Percentiles rank a stretch among this genome's conserved stretches.
Conservation (phyloP, 1,140 invertebrate species). For the Aphidius gifuensis region DNA sequence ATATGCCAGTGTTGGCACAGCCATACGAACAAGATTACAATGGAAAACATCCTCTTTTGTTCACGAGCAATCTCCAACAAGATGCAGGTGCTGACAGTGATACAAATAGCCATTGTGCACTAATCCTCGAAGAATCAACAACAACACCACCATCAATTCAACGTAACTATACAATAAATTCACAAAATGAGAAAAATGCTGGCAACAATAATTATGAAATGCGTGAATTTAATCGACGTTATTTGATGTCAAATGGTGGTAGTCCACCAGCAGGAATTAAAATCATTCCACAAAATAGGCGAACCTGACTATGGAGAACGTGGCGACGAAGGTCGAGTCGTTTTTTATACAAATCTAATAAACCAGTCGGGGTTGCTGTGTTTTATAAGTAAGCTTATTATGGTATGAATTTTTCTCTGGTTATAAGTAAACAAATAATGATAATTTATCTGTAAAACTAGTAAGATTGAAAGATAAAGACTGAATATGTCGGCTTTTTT, state of each 20-base stretch:
- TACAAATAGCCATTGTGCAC: conserved; percentile 64
- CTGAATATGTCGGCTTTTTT: no score
- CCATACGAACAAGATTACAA: conserved; percentile 44
- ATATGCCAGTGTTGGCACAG: conserved; percentile 35
- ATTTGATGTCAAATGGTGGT: conserved; percentile 46
- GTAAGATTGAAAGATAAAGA: neutral
- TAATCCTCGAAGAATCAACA: conserved; percentile 56
- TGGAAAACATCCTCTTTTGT: conserved; percentile 49
- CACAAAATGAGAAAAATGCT: conserved; percentile 61
- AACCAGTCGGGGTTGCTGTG: conserved; percentile 43
- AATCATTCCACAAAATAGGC: conserved; percentile 41
- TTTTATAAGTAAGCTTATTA: conserved; percentile 37
- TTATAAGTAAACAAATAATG: conserved; percentile 1
- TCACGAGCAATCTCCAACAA: conserved; percentile 48
- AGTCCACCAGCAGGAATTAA: conserved; percentile 37
- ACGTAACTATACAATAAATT: conserved; percentile 36
- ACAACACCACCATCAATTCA: conserved; percentile 37
- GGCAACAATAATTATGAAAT: conserved; percentile 77
- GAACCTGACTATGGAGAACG: conserved; percentile 55
- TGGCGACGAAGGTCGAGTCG: conserved; percentile 47
- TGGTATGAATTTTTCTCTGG: conserved; percentile 10
- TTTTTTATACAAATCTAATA: conserved; percentile 46
- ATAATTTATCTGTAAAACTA: neutral
- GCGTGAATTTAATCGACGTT: conserved; percentile 59
- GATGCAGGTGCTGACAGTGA: conserved; percentile 62